These are phyloP conservation scores for Crocidura indochinensis DNA, from an alignment of 2,797 vertebrate genomes.

Conservation along the genomic window DNA sequence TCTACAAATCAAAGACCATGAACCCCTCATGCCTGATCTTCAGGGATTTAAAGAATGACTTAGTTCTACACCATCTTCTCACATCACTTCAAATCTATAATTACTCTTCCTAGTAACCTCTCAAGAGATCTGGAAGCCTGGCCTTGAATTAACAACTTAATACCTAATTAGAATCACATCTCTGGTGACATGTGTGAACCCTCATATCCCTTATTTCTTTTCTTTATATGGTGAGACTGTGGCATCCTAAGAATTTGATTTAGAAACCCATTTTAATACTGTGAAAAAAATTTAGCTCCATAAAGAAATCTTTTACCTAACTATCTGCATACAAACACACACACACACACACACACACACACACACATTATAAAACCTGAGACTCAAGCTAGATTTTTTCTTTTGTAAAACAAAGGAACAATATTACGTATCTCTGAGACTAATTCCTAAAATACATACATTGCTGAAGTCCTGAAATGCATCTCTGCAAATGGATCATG, in stretches of 20 bases:
- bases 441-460: too few species aligned
- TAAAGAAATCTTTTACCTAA: not conserved
- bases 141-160: not conserved
- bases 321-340: too few species aligned
- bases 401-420: constrained; percentile 31
- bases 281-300: not conserved
- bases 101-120: not conserved
- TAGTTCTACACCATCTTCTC: not conserved
- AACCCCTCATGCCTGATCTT: not conserved
- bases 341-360: too few species aligned
- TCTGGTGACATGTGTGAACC: not conserved
- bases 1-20: not conserved
- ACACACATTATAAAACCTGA: not conserved
- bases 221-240: not conserved
- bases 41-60: not conserved
- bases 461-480: not conserved
- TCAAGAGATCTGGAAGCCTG: not conserved
- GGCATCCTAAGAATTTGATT: not conserved
- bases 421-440: not conserved
- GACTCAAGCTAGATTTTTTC: not conserved
- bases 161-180: not conserved
- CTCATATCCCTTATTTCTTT: not conserved
- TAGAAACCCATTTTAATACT: not conserved
- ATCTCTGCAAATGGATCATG: not conserved
- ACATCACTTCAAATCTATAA: not conserved